Percentiles rank a stretch among this genome's conserved stretches.
Evolutionary conservation across 2,888 invertebrate genomes (phyloP).

Genomic region (Apamea monoglypha): DNA sequence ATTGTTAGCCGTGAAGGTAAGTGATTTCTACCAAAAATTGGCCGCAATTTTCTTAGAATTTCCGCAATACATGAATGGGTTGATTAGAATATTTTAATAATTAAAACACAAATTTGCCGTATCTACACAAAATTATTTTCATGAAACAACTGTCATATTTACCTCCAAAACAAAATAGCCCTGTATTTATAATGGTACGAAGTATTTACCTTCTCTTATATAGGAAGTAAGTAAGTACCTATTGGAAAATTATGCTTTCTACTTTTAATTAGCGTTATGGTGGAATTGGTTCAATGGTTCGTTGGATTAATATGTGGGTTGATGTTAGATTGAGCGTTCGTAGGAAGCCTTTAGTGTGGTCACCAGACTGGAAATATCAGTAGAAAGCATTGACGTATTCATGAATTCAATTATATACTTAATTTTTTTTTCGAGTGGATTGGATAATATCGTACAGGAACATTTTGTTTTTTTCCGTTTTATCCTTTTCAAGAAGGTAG

Average conservation of each 20-base stretch:
- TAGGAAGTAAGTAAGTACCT: neutral
- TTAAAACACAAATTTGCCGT: too few relatives aligned
- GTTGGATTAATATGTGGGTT: constrained; percentile 36
- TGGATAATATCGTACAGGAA: neutral
- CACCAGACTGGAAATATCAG: constrained; percentile 42
- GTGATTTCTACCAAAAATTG: too few relatives aligned
- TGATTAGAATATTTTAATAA: too few relatives aligned
- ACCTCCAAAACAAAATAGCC: too few relatives aligned
- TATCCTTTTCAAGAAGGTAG: neutral
- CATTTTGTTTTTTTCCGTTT: neutral
- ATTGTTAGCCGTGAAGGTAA: too few relatives aligned
- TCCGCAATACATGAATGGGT: too few relatives aligned
- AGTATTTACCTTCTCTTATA: too few relatives aligned
- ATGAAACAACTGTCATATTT: too few relatives aligned
- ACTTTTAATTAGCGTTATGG: constrained; percentile 2
- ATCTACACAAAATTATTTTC: too few relatives aligned
- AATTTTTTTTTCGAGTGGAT: neutral
- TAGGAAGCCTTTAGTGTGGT: constrained; percentile 34
- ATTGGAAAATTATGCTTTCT: neutral
- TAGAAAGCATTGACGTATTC: constrained; percentile 25
- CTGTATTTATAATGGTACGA: neutral
- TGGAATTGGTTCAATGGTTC: constrained; percentile 23
- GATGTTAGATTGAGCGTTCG: constrained; percentile 36
- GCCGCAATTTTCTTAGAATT: too few relatives aligned
- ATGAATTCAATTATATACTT: neutral